Evolutionary conservation across 2,888 invertebrate species (phyloP).

Genomic region (Eulithis testata): DNA sequence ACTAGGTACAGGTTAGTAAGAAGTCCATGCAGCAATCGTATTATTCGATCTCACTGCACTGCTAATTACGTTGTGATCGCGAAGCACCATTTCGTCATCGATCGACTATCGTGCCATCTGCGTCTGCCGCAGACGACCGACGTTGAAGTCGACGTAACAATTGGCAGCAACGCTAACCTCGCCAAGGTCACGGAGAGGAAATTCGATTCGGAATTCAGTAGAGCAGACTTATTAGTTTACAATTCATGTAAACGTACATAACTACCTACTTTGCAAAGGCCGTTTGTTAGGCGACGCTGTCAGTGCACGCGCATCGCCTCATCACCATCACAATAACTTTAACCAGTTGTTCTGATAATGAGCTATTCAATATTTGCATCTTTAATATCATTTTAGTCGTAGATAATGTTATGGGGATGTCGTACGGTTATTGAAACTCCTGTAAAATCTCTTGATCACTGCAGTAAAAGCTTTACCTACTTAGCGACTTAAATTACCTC

Average conservation of each 20-base stretch:
- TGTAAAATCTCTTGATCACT: background rate
- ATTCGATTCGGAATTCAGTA: conserved; percentile 46
- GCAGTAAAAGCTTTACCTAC: too few relatives aligned
- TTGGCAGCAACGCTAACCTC: conserved; percentile 6
- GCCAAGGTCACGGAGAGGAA: conserved; percentile 57
- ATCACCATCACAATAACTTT: conserved; percentile 66
- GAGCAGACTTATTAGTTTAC: conserved; percentile 35
- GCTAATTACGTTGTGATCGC: too few relatives aligned
- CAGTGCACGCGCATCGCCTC: conserved; percentile 47
- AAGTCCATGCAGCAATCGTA: too few relatives aligned
- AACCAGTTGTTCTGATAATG: conserved; percentile 39
- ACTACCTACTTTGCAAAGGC: conserved; percentile 42
- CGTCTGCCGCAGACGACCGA: background rate
- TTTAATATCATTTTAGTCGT: background rate
- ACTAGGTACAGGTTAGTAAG: too few relatives aligned
- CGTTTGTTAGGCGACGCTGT: conserved; percentile 45
- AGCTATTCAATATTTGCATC: conserved; percentile 4
- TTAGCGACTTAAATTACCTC: too few relatives aligned
- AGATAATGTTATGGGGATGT: conserved; percentile 4
- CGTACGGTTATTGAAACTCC: background rate
- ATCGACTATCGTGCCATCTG: too few relatives aligned
- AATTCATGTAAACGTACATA: conserved; percentile 33
- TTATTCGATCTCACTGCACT: too few relatives aligned
- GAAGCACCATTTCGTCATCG: too few relatives aligned
- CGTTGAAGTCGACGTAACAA: conserved; percentile 1